phyloP scores from a whole-genome alignment of 2,797 vertebrate genomes.

The Fistularia tabacaria region DNA sequence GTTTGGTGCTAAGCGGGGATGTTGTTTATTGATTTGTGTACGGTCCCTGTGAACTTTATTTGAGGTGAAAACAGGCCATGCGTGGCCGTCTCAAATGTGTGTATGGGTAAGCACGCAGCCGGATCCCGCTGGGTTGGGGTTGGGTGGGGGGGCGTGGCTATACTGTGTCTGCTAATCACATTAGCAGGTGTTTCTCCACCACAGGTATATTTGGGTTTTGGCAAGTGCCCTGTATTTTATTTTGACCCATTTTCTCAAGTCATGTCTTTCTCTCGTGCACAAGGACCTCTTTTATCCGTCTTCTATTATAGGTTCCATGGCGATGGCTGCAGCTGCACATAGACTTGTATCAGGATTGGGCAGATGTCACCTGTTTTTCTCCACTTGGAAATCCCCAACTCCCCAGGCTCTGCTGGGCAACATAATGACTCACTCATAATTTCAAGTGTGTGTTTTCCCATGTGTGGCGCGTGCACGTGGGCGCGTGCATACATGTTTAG shows the following conservation, averaged over 20 bases:
- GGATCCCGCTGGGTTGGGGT: conserved; percentile 2
- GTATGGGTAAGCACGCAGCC: conserved; percentile 64
- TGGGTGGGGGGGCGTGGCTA: not conserved
- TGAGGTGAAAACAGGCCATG: conserved; percentile 69
- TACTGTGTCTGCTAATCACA: conserved; percentile 37
- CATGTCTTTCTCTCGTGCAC: conserved; percentile 6
- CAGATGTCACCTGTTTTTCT: conserved; percentile 70
- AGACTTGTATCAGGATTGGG: conserved; percentile 50
- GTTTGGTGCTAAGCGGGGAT: conserved; percentile 60
- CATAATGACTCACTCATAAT: conserved; percentile 61
- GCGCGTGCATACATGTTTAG: conserved; percentile 6
- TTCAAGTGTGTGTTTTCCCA: conserved; percentile 49
- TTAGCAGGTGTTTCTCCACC: conserved; percentile 63
- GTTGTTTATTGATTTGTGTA: conserved; percentile 66
- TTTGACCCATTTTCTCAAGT: conserved; percentile 28
- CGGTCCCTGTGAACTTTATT: conserved; percentile 67
- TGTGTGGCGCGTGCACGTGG: conserved; percentile 36
- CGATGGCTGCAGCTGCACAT: conserved; percentile 47
- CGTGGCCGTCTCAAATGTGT: conserved; percentile 48
- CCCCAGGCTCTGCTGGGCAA: conserved; percentile 55
- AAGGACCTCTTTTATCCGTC: conserved; percentile 36
- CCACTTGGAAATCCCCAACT: conserved; percentile 72
- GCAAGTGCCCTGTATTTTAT: conserved; percentile 33
- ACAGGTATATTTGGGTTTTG: conserved; percentile 40
- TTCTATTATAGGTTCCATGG: conserved; percentile 42